These are phyloP conservation scores for Ferdinandea cuprea DNA, from an alignment of 2,888 invertebrate species.

Conservation along the genomic window DNA sequence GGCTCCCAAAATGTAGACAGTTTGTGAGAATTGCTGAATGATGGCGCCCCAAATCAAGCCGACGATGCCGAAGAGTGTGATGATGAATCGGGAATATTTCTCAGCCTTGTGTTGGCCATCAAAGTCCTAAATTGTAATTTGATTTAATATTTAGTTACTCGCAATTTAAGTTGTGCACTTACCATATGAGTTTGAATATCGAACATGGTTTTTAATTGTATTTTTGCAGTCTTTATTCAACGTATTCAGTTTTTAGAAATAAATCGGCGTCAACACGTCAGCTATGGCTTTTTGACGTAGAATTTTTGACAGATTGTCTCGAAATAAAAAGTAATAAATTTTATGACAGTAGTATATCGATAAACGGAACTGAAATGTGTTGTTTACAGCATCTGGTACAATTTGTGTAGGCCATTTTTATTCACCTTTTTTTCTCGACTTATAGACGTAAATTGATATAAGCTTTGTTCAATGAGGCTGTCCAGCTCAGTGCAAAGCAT, in stretches of 20 bases:
- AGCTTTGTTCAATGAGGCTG: no score
- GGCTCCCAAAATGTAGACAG: slow-evolving; percentile 95
- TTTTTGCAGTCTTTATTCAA: slow-evolving; percentile 38
- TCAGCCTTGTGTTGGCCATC: slow-evolving; percentile 96
- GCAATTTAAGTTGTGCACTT: slow-evolving; percentile 23
- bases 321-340: slow-evolving; percentile 20
- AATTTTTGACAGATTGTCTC: slow-evolving; percentile 6
- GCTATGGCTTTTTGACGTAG: slow-evolving; percentile 45
- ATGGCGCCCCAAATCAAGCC: slow-evolving; percentile 96
- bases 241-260: slow-evolving; percentile 43
- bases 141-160: not conserved
- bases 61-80: slow-evolving; percentile 94
- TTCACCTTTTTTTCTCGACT: no score
- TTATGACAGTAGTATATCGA: slow-evolving; percentile 20
- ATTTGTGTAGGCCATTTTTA: no score
- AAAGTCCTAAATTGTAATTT: slow-evolving; percentile 87
- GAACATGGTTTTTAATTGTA: slow-evolving; percentile 78
- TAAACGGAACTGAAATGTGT: no score
- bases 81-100: slow-evolving; percentile 93
- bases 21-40: slow-evolving; percentile 97
- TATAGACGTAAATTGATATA: no score
- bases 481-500: no score
- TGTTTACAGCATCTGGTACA: no score
- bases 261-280: slow-evolving; percentile 69
- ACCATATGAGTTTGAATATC: slow-evolving; percentile 83